A percentile compares a stretch with the other conserved stretches of the same genome.
phyloP scores from a whole-genome alignment of 2,888 invertebrate species.

The Polyommatus icarus region DNA sequence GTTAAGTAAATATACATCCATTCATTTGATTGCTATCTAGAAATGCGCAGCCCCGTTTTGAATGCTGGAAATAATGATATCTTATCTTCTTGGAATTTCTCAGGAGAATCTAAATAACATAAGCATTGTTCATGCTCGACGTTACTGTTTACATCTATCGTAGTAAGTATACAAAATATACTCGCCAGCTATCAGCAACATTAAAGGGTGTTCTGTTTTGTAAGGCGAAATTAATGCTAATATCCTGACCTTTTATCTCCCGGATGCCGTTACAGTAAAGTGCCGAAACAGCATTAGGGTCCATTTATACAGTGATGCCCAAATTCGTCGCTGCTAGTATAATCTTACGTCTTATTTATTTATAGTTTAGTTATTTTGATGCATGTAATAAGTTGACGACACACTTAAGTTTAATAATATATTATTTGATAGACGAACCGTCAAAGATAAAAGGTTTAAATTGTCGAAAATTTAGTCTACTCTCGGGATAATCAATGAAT shows the following conservation, averaged over 20 bases:
- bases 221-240: conserved; percentile 30
- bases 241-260: conserved; percentile 28
- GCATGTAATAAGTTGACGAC: background rate
- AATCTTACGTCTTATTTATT: conserved; percentile 2
- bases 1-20: background rate
- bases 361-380: background rate
- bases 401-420: background rate
- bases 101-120: conserved; percentile 3
- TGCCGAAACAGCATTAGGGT: conserved; percentile 8
- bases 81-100: conserved; percentile 16
- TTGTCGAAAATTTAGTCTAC: background rate
- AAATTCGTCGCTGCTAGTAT: conserved; percentile 1
- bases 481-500: background rate
- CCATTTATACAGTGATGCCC: background rate
- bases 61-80: conserved; percentile 3
- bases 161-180: conserved; percentile 15
- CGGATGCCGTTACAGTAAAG: conserved; percentile 8
- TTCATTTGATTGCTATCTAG: background rate
- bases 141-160: conserved; percentile 9
- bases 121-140: conserved; percentile 7
- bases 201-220: conserved; percentile 28
- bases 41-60: conserved; percentile 33
- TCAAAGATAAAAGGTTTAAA: background rate
- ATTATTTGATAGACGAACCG: background rate
- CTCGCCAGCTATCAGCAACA: conserved; percentile 3